These are phyloP conservation scores for Macaca mulatta DNA, from an alignment of 2,113 vertebrate genomes.

Conservation along the genomic window DNA sequence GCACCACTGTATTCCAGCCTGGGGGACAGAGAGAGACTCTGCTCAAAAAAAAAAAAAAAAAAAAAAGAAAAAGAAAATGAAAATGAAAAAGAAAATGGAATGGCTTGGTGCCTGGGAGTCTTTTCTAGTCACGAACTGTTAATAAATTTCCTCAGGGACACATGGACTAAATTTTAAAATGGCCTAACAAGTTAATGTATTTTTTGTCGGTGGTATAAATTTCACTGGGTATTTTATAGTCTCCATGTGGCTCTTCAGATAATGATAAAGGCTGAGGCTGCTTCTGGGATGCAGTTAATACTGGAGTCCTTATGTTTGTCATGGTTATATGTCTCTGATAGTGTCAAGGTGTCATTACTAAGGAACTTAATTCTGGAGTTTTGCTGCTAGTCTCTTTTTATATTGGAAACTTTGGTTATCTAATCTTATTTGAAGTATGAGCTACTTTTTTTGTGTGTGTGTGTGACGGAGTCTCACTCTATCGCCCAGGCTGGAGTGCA, in stretches of 20 bases:
- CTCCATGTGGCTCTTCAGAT: not conserved
- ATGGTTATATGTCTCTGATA: not conserved
- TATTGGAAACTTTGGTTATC: conserved; percentile 12
- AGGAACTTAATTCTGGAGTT: conserved; percentile 1
- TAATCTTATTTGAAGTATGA: not conserved
- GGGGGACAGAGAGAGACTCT: too few species aligned
- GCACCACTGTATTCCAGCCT: too few species aligned
- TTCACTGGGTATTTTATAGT: not conserved
- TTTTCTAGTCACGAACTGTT: not conserved
- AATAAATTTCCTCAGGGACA: not conserved
- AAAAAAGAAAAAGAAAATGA: too few species aligned
- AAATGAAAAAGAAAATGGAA: not conserved
- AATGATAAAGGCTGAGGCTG: not conserved
- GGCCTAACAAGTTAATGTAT: not conserved
- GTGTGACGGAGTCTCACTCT: too few species aligned
- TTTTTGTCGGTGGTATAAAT: not conserved
- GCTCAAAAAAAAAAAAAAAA: too few species aligned
- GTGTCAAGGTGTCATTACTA: not conserved
- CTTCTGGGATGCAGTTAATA: conserved; percentile 16
- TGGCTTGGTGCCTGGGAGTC: not conserved
- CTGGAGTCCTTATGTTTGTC: not conserved
- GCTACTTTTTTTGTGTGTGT: not conserved
- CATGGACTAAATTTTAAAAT: conserved; percentile 20
- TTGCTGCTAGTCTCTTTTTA: not conserved
- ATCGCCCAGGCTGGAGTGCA: too few species aligned